These are phyloP conservation scores for Diaprepes abbreviatus DNA, from an alignment of 2,888 invertebrate species.

Conservation along the genomic window DNA sequence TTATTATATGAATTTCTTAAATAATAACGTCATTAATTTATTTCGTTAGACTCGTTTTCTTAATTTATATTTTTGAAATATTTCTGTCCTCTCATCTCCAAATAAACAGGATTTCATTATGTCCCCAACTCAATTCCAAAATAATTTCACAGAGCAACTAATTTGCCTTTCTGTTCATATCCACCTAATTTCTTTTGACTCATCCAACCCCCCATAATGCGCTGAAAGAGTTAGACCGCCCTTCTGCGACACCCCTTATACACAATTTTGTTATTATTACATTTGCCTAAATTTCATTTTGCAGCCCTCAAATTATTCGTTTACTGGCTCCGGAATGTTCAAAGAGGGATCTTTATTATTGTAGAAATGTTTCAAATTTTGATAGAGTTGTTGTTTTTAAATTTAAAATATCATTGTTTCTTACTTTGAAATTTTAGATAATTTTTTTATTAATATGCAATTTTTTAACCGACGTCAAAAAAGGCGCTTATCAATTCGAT, in stretches of 20 bases:
- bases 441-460: too few relatives aligned
- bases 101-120: constrained; percentile 22
- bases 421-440: too few relatives aligned
- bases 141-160: constrained; percentile 36
- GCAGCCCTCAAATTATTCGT: constrained; percentile 30
- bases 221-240: constrained; percentile 37
- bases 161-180: constrained; percentile 41
- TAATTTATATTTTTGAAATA: neutral
- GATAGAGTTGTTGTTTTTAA: too few relatives aligned
- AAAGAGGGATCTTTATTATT: constrained; percentile 1
- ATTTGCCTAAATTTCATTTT: constrained; percentile 45
- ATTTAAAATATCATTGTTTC: too few relatives aligned
- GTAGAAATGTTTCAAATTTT: neutral
- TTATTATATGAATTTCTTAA: too few relatives aligned
- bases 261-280: constrained; percentile 47
- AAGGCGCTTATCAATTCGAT: too few relatives aligned
- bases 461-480: too few relatives aligned
- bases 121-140: constrained; percentile 29
- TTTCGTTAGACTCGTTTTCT: too few relatives aligned
- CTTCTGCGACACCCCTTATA: constrained; percentile 36
- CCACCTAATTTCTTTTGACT: constrained; percentile 44
- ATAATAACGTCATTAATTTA: too few relatives aligned
- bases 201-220: constrained; percentile 23
- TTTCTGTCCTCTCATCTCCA: neutral
- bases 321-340: constrained; percentile 7